phyloP scores from a whole-genome alignment of 2,113 vertebrate species.

The Octodon degus region DNA sequence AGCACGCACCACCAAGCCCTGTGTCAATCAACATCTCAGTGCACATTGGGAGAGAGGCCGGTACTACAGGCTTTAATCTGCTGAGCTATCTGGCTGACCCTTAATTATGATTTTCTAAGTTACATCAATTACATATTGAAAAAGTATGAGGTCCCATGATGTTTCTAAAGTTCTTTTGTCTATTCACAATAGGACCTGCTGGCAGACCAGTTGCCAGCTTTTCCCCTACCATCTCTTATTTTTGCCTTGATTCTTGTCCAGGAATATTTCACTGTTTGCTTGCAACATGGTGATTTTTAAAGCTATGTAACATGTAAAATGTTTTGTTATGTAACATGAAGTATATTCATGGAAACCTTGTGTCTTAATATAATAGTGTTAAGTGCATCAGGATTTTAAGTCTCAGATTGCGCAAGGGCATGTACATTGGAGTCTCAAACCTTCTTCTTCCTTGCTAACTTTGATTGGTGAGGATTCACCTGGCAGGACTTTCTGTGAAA shows the following conservation, averaged over 20 bases:
- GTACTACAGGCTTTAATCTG: too few relatives aligned
- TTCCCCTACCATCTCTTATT: not conserved
- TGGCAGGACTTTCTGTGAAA: not conserved
- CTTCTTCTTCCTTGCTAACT: not conserved
- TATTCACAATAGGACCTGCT: not conserved
- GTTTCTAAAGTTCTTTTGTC: not conserved
- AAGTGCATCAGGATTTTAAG: not conserved
- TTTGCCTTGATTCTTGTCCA: not conserved
- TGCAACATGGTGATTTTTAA: not conserved
- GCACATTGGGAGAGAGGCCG: accelerated
- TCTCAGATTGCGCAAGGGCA: not conserved
- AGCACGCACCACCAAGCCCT: too few relatives aligned
- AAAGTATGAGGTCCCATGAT: not conserved
- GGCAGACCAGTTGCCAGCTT: not conserved
- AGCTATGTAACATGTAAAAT: not conserved
- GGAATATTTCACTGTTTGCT: not conserved
- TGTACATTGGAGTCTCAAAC: not conserved
- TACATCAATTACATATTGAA: not conserved
- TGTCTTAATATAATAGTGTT: not conserved
- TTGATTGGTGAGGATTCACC: not conserved
- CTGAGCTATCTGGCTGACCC: too few relatives aligned
- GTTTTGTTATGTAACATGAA: not conserved
- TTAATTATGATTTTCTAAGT: not conserved
- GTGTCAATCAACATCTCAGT: too few relatives aligned
- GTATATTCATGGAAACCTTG: not conserved